Evolutionary conservation across 2,113 vertebrate genomes (phyloP), one percentile per base, ranked within the genome.

Genomic region (Mormyrus iriodes): DNA sequence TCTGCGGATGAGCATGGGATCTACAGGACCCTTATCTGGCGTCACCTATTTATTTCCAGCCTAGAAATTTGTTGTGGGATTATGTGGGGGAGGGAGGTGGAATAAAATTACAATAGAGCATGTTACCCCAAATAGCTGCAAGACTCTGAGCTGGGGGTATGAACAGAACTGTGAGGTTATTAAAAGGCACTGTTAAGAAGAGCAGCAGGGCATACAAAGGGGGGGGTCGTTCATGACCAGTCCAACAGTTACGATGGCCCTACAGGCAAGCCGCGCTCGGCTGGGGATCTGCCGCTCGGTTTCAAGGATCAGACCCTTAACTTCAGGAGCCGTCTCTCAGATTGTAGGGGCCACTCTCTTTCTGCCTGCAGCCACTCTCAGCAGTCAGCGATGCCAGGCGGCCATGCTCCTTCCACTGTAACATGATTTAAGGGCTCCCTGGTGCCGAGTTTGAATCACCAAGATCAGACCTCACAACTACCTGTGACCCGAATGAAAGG

Each of bases 51-150:
- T 27, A 24, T 48, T 21, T 49, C 46, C 42, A 15, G n/a, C 83
- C n/a, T 46, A 51, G 83, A 85, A 85, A 85, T 85, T 85, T 24
- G 44, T 85, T 85, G 51, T 48, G 44, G 48, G 83, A 85, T 85
- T 85, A 51, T 12, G 51, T 17, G 3, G 44, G 24, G 44, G 61
- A 10, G 27, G 61, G n/a, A 69, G n/a, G 24, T 24, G 8, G n/a
- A 10, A n/a, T 27, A 49, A 48, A 84, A 85, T 48, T 51, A 49
- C 46, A 85, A 48, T 51, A 12, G 10, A 27, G 83, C 46, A 85
- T 27, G 44, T 49, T 85, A 49, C 83, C 35, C 12, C 12, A 2
- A 51, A 49, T 27, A 39, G 10, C 73, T 10, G 73, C n/a, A 3
- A 73, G 24, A 73, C 2, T 2, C 65, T 42, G 31, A 12, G 46